A percentile compares a stretch with the other conserved stretches of the same genome.
These are phyloP conservation scores for Antedon mediterranea DNA, from an alignment of 53 echinoderm and acorn worm genomes.

Conservation along the genomic window DNA sequence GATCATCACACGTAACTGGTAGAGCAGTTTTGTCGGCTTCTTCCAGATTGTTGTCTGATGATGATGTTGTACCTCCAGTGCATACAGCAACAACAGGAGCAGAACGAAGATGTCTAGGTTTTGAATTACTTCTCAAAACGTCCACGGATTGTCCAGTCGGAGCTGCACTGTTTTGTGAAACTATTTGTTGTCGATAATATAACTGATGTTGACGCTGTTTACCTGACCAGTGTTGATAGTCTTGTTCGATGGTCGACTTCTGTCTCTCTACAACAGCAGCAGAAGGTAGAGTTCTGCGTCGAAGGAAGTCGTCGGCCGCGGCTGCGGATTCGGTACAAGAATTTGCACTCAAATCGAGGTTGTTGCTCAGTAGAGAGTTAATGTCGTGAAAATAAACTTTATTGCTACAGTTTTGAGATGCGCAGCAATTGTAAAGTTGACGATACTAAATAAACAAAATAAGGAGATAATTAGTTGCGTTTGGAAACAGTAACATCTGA, in stretches of 20 bases:
- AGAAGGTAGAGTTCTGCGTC: not conserved
- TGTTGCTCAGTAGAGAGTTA: not conserved
- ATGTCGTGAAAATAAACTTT: not conserved
- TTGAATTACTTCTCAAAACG: not conserved
- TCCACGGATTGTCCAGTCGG: not conserved
- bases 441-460: not conserved
- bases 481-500: too few species aligned
- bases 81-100: too few species aligned
- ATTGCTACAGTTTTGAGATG: not conserved
- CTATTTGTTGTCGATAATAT: not conserved
- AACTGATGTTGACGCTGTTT: not conserved
- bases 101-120: not conserved
- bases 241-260: not conserved
- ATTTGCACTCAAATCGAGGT: not conserved
- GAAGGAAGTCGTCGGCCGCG: not conserved
- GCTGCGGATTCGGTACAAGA: not conserved
- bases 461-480: too few species aligned
- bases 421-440: not conserved
- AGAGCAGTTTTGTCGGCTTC: not conserved
- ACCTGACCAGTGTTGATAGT: not conserved
- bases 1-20: not conserved
- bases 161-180: not conserved
- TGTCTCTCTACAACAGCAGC: not conserved
- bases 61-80: too few species aligned
- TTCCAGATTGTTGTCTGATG: not conserved